Evolutionary conservation across 37 sponge, comb jelly and placozoan species (phyloP), one percentile per base, ranked within the genome.

Genomic region (Eunapius fragilis): DNA sequence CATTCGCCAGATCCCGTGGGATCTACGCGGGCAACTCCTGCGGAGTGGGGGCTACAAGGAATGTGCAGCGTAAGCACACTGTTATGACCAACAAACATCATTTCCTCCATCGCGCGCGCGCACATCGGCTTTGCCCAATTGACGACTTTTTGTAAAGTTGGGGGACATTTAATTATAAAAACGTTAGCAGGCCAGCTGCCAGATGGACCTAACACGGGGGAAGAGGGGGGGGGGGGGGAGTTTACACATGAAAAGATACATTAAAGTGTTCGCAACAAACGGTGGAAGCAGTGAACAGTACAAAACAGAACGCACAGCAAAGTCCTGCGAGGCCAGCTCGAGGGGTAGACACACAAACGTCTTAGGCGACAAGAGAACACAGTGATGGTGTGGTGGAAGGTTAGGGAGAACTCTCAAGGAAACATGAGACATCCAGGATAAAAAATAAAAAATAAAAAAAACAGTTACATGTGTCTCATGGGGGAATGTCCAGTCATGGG

Each of bases 261-360:
- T 10, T 58, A 58, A 58, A 58, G n/a, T 58, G 58, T 58, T 58
- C 14, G 58, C 58, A 58, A 58, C 58, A 58, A 58, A 58, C 58
- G 6, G 58, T 58, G 58, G 19, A 58, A 58, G 31, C 30, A 75
- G 34, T 31, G 75, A 31, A 33, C 32, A 67, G 67, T 80, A 48
- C 47, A 48, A 47, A 80, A 67, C 33, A 37, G 32, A n/a, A 79
- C 58, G 37, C 37, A 49, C 47, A 83, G 67, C 36, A 34, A 82
- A 80, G 27, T 45, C 86, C 86, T 78, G 86, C 78, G 87, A 87
- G 87, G 22, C 87, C 87, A 87, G 87, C 87, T 87, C 87, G 75
- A 72, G 67, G 67, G 36, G 31, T 28, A 80, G 70, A 80, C 68
- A 67, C 26, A 3, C 22, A 67, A 67, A 50, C 74, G 34, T 75